Conservation (phyloP, 2,797 vertebrate species). For the Lithobates sylvaticus region DNA sequence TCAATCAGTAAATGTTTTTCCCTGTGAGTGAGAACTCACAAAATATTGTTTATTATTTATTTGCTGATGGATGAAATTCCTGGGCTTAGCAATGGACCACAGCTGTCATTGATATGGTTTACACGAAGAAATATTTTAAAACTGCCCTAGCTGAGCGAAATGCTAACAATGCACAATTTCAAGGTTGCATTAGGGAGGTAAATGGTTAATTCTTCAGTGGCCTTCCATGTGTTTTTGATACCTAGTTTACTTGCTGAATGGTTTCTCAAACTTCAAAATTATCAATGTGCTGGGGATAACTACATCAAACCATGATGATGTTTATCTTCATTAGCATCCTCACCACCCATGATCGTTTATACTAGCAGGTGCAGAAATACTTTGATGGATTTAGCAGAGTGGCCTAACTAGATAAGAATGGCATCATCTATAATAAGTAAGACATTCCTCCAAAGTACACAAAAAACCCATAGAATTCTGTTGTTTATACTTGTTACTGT, state of each 20-base stretch:
- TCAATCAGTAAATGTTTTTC: too few relatives aligned
- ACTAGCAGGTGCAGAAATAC: background rate
- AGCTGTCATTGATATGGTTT: background rate
- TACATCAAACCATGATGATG: background rate
- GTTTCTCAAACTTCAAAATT: background rate
- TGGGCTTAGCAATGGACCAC: too few relatives aligned
- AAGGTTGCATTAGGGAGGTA: background rate
- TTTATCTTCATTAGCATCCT: background rate
- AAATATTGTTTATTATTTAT: too few relatives aligned
- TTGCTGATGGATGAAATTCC: too few relatives aligned
- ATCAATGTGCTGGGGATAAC: background rate
- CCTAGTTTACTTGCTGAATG: background rate
- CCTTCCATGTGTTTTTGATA: background rate
- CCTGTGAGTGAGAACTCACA: too few relatives aligned
- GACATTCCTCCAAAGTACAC: background rate
- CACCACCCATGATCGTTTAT: slow-evolving; percentile 11
- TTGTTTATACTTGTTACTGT: background rate
- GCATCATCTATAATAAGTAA: slow-evolving; percentile 4
- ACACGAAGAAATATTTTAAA: background rate
- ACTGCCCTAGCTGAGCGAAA: background rate
- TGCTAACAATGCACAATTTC: background rate
- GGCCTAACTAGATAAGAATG: background rate
- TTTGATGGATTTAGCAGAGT: background rate
- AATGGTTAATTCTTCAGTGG: background rate
- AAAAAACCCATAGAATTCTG: background rate